These are phyloP conservation scores for Dioctria rufipes DNA, from an alignment of 2,888 invertebrate species.

Conservation along the genomic window DNA sequence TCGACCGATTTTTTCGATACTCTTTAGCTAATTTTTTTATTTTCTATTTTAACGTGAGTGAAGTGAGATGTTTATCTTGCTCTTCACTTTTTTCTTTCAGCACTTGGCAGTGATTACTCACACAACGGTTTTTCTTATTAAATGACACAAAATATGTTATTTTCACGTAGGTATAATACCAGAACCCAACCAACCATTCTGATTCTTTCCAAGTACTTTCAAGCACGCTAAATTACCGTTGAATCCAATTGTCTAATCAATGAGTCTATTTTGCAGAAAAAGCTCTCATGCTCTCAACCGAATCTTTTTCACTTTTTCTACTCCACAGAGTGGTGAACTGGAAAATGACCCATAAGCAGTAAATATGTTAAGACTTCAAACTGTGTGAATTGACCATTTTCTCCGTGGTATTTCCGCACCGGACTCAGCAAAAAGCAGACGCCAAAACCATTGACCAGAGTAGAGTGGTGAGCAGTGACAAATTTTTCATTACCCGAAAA, in stretches of 20 bases:
- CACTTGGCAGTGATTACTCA: too few relatives aligned
- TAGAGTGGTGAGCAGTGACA: slow-evolving; percentile 4
- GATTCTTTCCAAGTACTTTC: slow-evolving; percentile 28
- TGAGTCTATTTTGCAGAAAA: slow-evolving; percentile 38
- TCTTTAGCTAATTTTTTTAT: too few relatives aligned
- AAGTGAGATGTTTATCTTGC: too few relatives aligned
- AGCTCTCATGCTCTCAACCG: slow-evolving; percentile 8
- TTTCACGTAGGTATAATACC: slow-evolving; percentile 1
- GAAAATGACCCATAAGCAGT: slow-evolving; percentile 32
- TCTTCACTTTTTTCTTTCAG: too few relatives aligned
- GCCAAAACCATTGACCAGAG: slow-evolving; percentile 32
- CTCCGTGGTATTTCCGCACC: slow-evolving; percentile 20
- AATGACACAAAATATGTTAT: neutral
- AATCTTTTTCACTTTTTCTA: slow-evolving; percentile 43
- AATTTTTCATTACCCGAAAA: slow-evolving; percentile 36
- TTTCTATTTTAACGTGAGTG: too few relatives aligned
- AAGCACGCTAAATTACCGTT: slow-evolving; percentile 39
- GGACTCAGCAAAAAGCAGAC: slow-evolving; percentile 7
- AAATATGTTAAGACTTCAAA: slow-evolving; percentile 31
- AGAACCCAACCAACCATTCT: slow-evolving; percentile 30
- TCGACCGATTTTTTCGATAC: too few relatives aligned
- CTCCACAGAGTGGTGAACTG: neutral
- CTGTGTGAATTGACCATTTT: slow-evolving; percentile 35
- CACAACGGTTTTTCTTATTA: too few relatives aligned
- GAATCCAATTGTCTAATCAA: slow-evolving; percentile 38